Base-by-base conservation (phyloP, 2,113 vertebrate species). In the Crocuta crocuta region DNA sequence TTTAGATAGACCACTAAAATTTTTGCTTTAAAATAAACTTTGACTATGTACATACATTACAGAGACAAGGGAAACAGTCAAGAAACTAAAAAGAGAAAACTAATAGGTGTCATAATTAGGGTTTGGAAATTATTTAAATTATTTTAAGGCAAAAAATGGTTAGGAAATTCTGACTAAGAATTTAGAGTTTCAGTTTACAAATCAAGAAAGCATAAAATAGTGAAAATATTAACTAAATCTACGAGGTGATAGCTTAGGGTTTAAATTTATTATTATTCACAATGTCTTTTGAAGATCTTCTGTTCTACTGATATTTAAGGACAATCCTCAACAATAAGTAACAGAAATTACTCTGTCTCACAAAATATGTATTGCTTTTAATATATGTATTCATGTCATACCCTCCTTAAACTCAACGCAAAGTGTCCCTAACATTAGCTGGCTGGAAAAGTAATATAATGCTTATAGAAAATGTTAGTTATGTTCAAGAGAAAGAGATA, bases 211-310 rank as follows among this genome's bases (percentile, higher is more conserved):
- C 9, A 73, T 28, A 71, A 96, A 91, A 39, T 39, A 78, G 8
- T 89, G 24, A 93, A 93, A 76, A 79, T 83, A 83, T 86, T 89
- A 43, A 88, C 7, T 1, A 89, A 91, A 70, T 74, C 5, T 82
- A 48, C 3, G 6, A 87, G 45, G 55, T 65, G 73, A 78, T 53
- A 89, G 71, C 55, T 93, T 74, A 53, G 28, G 2, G 10, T 85
- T 93, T 89, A 63, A 88, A 84, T 58, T 6, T 55, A 70, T 63
- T 92, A 88, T 66, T 94, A 68, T 71, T 92, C 12, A 35, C 4
- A 91, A 48, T 81, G 5, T 31, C 17, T 97, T 97, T 86, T 68
- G 28, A 96, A 96, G 68, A 95, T 84, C 19, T 91, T 93, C 23
- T 89, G 1, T 70, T 86, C 0, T 55, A 61, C 35, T 89, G 24